These are phyloP conservation scores for Aporophyla nigra DNA, from an alignment of 2,888 invertebrate species.

Conservation along the genomic window DNA sequence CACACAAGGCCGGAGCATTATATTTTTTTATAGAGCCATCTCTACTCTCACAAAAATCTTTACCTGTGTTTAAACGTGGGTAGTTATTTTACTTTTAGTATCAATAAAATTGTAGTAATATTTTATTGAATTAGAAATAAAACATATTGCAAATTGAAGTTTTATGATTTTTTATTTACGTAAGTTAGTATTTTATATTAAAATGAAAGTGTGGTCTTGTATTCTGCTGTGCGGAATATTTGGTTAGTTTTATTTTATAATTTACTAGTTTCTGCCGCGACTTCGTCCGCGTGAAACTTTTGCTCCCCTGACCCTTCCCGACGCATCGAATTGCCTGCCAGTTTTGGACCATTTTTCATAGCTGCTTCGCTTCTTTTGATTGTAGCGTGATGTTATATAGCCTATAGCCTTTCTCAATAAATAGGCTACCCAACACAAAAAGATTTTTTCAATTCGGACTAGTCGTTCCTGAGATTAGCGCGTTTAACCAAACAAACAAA, in stretches of 20 bases:
- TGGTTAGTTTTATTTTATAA: conserved; percentile 26
- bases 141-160: conserved; percentile 6
- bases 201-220: conserved; percentile 44
- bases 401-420: no score
- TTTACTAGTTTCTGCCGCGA: not conserved
- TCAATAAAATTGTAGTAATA: conserved; percentile 7
- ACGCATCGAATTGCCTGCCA: no score
- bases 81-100: not conserved
- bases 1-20: not conserved
- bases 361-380: no score
- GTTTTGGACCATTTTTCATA: no score
- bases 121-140: conserved; percentile 18
- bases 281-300: no score
- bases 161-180: conserved; percentile 27
- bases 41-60: not conserved
- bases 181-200: conserved; percentile 27
- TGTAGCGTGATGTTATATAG: no score
- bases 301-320: no score
- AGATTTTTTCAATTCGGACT: no score
- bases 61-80: not conserved
- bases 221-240: conserved; percentile 26
- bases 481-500: no score
- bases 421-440: no score
- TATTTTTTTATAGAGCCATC: not conserved
- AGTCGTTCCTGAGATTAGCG: no score